Conservation (phyloP, 2,113 vertebrate genomes). For the Rattus rattus region DNA sequence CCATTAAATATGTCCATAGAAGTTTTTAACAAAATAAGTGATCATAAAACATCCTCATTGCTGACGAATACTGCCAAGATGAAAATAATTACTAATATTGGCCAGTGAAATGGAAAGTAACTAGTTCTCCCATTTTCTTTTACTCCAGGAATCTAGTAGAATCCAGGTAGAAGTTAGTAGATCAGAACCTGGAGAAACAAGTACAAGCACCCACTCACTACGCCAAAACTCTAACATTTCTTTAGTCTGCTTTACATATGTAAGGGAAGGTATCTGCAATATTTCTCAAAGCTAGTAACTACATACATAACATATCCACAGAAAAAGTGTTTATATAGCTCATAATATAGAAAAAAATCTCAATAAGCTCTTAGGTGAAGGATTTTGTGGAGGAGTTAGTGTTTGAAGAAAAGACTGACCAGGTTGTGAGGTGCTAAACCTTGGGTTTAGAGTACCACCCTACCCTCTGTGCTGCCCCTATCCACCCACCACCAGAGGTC, state of each 20-base stretch:
- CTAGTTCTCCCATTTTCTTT: neutral
- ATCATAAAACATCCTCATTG: neutral
- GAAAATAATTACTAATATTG: constrained; percentile 37
- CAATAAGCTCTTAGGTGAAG: neutral
- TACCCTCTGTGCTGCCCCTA: neutral
- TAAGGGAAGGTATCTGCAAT: neutral
- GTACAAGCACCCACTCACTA: neutral
- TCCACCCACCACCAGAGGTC: neutral
- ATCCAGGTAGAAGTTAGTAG: neutral
- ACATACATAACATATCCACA: neutral
- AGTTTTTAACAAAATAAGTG: neutral
- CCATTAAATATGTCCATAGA: neutral
- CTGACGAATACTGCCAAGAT: constrained; percentile 25
- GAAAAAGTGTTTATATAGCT: neutral
- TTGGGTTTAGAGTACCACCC: neutral
- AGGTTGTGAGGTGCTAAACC: neutral
- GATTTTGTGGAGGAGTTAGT: neutral
- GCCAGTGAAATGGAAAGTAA: neutral
- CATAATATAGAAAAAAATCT: neutral
- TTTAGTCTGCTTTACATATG: neutral
- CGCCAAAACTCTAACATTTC: neutral
- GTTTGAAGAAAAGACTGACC: neutral
- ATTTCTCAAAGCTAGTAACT: neutral
- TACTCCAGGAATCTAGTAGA: constrained; percentile 2
- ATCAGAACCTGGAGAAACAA: neutral